Evolutionary conservation across 2,888 invertebrate genomes (phyloP).

Genomic region (Cerceris ruficornis): DNA sequence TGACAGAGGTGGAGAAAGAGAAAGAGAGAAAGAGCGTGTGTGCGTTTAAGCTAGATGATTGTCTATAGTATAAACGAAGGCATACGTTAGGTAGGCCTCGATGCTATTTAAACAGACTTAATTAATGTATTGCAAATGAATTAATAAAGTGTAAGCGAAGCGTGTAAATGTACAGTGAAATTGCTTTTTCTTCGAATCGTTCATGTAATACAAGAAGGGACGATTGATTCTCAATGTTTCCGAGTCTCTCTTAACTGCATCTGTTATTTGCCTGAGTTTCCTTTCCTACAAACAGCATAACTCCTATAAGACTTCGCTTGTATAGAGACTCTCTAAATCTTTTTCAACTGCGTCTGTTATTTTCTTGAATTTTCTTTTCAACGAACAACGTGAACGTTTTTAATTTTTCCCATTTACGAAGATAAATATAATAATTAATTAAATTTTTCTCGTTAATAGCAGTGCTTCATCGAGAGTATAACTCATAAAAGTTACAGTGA

Average conservation of each 20-base stretch:
- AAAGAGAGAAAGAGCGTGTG: conserved; percentile 42
- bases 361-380: too few species aligned
- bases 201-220: conserved; percentile 14
- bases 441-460: too few species aligned
- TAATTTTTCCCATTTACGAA: too few species aligned
- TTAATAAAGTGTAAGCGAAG: conserved; percentile 81
- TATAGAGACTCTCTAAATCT: background rate
- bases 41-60: conserved; percentile 75
- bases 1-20: conserved; percentile 24
- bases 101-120: conserved; percentile 81
- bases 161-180: conserved; percentile 76
- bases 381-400: too few species aligned
- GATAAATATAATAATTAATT: too few species aligned
- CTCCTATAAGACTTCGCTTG: background rate
- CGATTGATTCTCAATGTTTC: background rate
- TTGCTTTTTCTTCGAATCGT: conserved; percentile 45
- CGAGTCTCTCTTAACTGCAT: background rate
- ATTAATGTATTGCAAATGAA: conserved; percentile 81
- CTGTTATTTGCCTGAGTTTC: too few species aligned
- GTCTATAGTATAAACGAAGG: conserved; percentile 80
- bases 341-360: too few species aligned
- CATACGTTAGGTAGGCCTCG: conserved; percentile 77
- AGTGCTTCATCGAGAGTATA: too few species aligned
- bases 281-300: too few species aligned
- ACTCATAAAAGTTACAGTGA: too few species aligned